phyloP scores from a whole-genome alignment of 2,113 vertebrate species.

The Campylomormyrus numenius region DNA sequence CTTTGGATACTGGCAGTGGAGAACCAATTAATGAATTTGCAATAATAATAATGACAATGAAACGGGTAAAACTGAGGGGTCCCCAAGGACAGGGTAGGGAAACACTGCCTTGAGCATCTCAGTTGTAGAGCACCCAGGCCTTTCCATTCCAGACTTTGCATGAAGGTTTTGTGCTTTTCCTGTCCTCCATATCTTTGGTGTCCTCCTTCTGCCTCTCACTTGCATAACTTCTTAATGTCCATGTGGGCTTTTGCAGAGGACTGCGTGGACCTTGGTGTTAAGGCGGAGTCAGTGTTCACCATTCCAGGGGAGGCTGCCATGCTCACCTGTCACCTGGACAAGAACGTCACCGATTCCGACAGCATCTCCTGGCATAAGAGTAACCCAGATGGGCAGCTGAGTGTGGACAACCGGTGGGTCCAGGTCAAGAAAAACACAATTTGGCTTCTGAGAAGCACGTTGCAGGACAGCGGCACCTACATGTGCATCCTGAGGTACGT shows the following conservation, averaged over 20 bases:
- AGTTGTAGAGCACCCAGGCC: background rate
- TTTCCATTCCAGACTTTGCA: background rate
- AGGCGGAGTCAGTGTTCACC: conserved; percentile 44
- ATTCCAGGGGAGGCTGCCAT: conserved; percentile 49
- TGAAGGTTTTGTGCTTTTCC: background rate
- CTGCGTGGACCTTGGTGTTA: conserved; percentile 37
- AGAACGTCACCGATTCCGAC: conserved; percentile 40
- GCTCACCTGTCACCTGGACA: conserved; percentile 47
- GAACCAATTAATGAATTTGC: background rate
- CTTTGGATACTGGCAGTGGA: background rate
- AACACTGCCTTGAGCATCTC: background rate
- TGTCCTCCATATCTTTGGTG: background rate
- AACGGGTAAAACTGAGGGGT: background rate
- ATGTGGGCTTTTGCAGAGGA: conserved; percentile 38
- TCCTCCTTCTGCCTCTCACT: background rate
- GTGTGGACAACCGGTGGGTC: conserved; percentile 42
- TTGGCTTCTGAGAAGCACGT: conserved; percentile 65
- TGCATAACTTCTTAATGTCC: background rate
- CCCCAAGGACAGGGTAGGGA: background rate
- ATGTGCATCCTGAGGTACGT: conserved; percentile 63
- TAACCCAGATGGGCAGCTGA: conserved; percentile 38
- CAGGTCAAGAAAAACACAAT: conserved; percentile 55
- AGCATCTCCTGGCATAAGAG: conserved; percentile 70
- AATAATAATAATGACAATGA: background rate
- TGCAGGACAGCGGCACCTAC: conserved; percentile 67